A percentile compares a stretch with the other conserved stretches of the same genome.
Evolutionary conservation across 2,113 vertebrate species (phyloP).

Genomic region (Silurus asotus): DNA sequence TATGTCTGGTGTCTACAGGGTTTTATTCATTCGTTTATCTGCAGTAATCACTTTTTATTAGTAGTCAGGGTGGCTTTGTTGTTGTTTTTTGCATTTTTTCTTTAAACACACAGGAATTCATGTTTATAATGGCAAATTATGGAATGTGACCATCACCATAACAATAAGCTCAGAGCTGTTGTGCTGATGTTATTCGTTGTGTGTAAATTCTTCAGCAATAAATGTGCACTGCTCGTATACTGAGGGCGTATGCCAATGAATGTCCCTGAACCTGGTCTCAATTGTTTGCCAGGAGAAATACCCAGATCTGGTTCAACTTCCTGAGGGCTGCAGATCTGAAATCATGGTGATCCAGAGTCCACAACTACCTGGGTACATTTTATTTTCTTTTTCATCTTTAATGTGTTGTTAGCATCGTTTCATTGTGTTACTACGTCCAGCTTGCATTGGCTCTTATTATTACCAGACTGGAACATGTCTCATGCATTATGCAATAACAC

Average conservation of each 20-base stretch:
- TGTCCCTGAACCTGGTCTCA: neutral
- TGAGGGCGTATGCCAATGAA: neutral
- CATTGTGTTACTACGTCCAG: neutral
- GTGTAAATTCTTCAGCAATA: neutral
- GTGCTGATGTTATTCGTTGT: neutral
- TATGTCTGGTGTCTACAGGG: neutral
- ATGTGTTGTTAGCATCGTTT: neutral
- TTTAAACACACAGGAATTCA: neutral
- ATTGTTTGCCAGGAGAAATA: slow-evolving; percentile 72
- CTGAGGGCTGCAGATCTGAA: slow-evolving; percentile 69
- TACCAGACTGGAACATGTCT: neutral
- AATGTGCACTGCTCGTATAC: neutral
- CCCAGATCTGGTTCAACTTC: slow-evolving; percentile 68
- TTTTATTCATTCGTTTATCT: neutral
- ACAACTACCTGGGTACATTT: slow-evolving; percentile 65
- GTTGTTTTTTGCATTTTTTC: neutral
- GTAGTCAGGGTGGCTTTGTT: no score
- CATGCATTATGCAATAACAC: neutral
- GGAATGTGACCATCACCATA: neutral
- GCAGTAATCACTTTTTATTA: neutral
- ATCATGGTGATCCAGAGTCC: slow-evolving; percentile 66
- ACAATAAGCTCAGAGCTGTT: neutral
- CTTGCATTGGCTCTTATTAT: neutral
- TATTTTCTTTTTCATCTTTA: neutral
- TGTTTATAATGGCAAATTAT: neutral